Base-by-base conservation (phyloP, 2,888 invertebrate genomes). In the Volucella inflata region DNA sequence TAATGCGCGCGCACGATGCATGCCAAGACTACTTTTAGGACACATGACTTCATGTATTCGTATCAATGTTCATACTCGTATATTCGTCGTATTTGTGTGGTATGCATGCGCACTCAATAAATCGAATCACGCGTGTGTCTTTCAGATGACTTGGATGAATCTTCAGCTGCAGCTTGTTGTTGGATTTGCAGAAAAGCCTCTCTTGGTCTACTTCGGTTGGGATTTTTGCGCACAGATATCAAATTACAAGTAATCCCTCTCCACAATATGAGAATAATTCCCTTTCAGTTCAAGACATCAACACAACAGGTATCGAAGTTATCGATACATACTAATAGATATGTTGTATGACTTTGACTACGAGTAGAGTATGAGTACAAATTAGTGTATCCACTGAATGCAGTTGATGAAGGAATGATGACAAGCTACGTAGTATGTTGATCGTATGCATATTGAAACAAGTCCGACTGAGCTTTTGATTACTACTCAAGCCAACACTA, bases 231-330 rank as follows among this genome's bases (percentile, higher is more conserved):
- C 51, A 17, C 11, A 60, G 62, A 42, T 74, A 81, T 87, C 77
- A 70, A 78, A 82, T 87, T 87, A 87, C 87, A 70, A 78, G 74
- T 87, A 87, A 87, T 87, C 87, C 82, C 74, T 82, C 30, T 30
- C 30, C 30, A 30, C 60, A 82, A 82, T 74, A 82, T 74, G 82
- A 74, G 70, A 82, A 82, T 87, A 78, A 81, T 85, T 77, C 85
- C 71, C 74, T 59, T 79, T 78, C 74, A 79, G 68, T 68, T 78
- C 51, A 12, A 64, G 76, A 76, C 60, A 68, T 72, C 48, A 55
- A 46, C 57, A 62, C 46, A 76, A 67, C 65, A 62, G 55, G 64
- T 71, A 30, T 30, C 6, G 30, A 30, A 30, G 30, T 30, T 6
- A 30, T 30, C 30, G 30, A 30, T 30, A 75, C n/a, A n/a, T n/a